Evolutionary conservation across 2,888 invertebrate genomes (phyloP).

Genomic region (Chromoteleia sp.): DNA sequence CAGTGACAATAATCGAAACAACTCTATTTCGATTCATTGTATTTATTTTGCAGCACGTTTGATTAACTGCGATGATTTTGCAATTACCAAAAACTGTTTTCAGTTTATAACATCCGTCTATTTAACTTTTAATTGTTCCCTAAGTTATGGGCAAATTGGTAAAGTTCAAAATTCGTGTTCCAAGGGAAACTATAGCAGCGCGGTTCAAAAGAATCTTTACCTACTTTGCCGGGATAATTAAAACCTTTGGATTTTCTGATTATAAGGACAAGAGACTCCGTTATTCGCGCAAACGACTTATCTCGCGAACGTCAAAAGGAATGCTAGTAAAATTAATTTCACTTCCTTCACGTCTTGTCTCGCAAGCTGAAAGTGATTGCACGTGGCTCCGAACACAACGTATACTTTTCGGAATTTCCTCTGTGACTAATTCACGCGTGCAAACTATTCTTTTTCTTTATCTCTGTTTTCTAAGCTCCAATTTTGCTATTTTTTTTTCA

Average conservation of each 20-base stretch:
- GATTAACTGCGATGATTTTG: no score
- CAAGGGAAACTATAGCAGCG: neutral
- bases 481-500: no score
- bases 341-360: no score
- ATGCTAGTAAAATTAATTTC: neutral
- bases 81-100: neutral
- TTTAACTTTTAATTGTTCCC: conserved; percentile 9
- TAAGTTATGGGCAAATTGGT: neutral
- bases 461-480: no score
- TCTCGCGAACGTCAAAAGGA: neutral
- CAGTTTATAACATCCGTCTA: neutral
- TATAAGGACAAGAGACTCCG: conserved; percentile 1
- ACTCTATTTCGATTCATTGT: no score
- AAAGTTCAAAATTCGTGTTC: conserved; percentile 10
- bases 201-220: conserved; percentile 1
- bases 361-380: no score
- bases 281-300: neutral
- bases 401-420: no score
- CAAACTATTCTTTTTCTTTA: no score
- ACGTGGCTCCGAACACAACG: no score
- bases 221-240: neutral
- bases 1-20: no score
- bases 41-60: no score
- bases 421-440: no score
- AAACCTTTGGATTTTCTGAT: conserved; percentile 2